Base-by-base conservation (phyloP, 2,113 vertebrate genomes). In the Zingel zingel region DNA sequence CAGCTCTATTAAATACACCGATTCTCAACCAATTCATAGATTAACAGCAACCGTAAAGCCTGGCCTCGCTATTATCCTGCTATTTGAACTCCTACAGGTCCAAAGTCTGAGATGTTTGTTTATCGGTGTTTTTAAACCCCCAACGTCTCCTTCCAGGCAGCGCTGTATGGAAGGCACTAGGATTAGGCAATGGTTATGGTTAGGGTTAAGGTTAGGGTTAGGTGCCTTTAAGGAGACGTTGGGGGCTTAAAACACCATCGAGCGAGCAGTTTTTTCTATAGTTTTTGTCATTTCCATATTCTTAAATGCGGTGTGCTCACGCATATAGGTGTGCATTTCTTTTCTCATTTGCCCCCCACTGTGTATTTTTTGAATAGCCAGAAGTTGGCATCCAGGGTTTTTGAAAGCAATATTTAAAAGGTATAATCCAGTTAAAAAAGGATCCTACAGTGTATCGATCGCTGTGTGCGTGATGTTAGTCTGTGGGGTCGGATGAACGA, bases 311-410 rank as follows among this genome's bases (percentile, higher is more conserved):
- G 27, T 3, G 33, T 27, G 25, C 1, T 5, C 19, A 63, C 27
- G 3, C 9, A n/a, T n/a, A 21, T 62, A 56, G 50, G 12, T 16
- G 6, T 70, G 48, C 30, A 36, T 5, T 39, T 23, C 12, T 56
- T 56, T 56, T 57, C 9, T 51, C 6, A 27, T 14, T 6, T 0
- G 1, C 33, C 19, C 2, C 45, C 12, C 2, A 2, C 13, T 57
- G 14, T 69, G 54, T n/a, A 15, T 63, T 43, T 48, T 39, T 10
- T 39, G 0, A 58, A 69, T 16, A 16, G 21, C 23, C 10, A 36
- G 45, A 64, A 3, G 7, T 15, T 65, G 50, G 14, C 62, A 48
- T 39, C 7, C 15, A 54, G 3, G 5, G 48, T 3, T 50, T 54
- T 33, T n/a, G 33, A 45, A n/a, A 50, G 19, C 1, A 23, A 54